A percentile compares a stretch with the other conserved stretches of the same genome.
These are phyloP conservation scores for Danionella cerebrum DNA, from an alignment of 2,113 vertebrate species.

Conservation along the genomic window DNA sequence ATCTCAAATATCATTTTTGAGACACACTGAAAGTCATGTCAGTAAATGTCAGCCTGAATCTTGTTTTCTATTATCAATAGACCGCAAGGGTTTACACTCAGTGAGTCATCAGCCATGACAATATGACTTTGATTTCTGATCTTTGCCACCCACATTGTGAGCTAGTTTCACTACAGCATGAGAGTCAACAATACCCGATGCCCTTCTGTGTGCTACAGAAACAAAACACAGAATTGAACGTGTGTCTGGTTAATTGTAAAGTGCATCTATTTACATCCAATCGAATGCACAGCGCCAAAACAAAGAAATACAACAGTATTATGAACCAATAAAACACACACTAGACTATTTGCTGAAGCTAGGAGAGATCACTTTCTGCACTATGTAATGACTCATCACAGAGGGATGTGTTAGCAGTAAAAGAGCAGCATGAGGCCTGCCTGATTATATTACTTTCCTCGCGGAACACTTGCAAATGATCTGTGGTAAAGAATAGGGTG, in stretches of 20 bases:
- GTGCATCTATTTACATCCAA: not conserved
- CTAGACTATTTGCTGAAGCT: not conserved
- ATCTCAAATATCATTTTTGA: no score
- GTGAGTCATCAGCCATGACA: not conserved
- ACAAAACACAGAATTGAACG: not conserved
- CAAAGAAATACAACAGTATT: no score
- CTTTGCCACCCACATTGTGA: not conserved
- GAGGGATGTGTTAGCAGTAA: not conserved
- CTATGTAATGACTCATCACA: conserved; percentile 5
- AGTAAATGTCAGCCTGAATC: not conserved
- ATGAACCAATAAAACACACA: not conserved
- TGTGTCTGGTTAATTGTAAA: not conserved
- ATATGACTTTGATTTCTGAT: not conserved
- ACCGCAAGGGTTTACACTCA: conserved; percentile 1
- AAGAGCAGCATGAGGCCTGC: not conserved
- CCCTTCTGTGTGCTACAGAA: not conserved
- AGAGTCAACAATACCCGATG: not conserved
- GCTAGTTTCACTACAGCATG: not conserved
- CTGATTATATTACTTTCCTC: not conserved
- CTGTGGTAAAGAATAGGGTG: not conserved
- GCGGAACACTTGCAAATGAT: not conserved
- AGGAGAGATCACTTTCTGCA: not conserved
- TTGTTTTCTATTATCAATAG: not conserved
- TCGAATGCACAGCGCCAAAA: not conserved
- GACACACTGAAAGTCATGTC: not conserved